These are phyloP conservation scores for Drosophila anomalipes DNA, from an alignment of 2,888 invertebrate genomes.

Conservation along the genomic window DNA sequence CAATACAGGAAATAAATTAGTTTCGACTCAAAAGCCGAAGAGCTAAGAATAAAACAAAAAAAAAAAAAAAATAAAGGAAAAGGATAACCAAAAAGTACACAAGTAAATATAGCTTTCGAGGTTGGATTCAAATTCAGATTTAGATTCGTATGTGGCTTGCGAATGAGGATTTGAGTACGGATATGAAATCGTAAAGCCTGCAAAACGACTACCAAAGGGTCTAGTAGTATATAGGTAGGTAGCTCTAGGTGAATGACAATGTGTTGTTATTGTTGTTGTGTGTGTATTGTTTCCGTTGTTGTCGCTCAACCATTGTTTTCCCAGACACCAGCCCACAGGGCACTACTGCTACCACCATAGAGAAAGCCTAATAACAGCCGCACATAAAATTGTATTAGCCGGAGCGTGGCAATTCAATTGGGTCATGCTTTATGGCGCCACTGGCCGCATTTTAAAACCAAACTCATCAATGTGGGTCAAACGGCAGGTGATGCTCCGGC, in stretches of 20 bases:
- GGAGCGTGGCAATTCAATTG: conserved; percentile 75
- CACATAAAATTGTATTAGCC: conserved; percentile 78
- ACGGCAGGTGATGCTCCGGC: conserved; percentile 39
- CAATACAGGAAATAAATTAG: conserved; percentile 78
- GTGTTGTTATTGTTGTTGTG: conserved; percentile 46
- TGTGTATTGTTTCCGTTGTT: conserved; percentile 5
- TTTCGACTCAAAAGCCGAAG: conserved; percentile 62
- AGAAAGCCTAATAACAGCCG: conserved; percentile 74
- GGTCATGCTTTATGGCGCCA: conserved; percentile 74
- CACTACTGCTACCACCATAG: background rate
- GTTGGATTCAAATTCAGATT: conserved; percentile 14
- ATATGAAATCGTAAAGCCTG: conserved; percentile 7
- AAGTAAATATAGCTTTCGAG: conserved; percentile 11
- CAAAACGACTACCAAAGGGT: conserved; percentile 30
- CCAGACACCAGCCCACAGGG: background rate
- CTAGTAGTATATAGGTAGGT: background rate
- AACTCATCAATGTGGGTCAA: conserved; percentile 55
- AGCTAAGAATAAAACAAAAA: conserved; percentile 20
- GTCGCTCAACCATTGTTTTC: conserved; percentile 35
- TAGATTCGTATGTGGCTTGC: conserved; percentile 6
- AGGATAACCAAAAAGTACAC: conserved; percentile 5
- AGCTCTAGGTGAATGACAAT: conserved; percentile 4
- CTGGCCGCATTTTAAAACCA: conserved; percentile 50
- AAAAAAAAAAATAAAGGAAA: conserved; percentile 12
- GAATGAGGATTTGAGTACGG: conserved; percentile 25